Base-by-base conservation (phyloP, 2,797 vertebrate species). In the Enteromius thamalakanensis region DNA sequence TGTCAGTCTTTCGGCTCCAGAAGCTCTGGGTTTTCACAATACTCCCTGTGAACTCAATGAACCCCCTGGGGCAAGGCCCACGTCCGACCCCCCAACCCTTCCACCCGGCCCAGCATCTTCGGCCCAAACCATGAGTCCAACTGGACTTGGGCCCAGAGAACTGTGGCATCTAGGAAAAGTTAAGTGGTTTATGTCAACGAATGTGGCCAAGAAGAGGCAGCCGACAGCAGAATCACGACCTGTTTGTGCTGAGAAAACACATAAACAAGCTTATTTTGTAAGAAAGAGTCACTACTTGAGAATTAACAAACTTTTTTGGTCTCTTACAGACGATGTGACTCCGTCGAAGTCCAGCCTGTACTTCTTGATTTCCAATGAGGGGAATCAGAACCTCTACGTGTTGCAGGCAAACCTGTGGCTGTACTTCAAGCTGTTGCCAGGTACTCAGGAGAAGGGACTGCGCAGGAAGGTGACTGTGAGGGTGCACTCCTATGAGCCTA, bases 361-460 rank as follows among this genome's bases (percentile, higher is more conserved):
- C 92, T 99, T 99, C 92, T 93, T 97, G 86, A 94, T 99, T 90
- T 99, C 98, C 85, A 98, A 97, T 1, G 98, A 99, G 92, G 98
- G 98, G 72, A 99, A 97, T 93, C 97, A 97, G 93, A 98, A 98
- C 91, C 95, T 99, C 87, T 96, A 95, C 53, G 97, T 98, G 87
- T 94, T 96, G 62, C 98, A 99, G 92, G 97, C 98, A 88, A 98
- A 95, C 92, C 94, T 99, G 87, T 99, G 98, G 98, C 96, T 99
- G 71, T 99, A 97, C 92, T 96, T 99, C 93, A 97, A 96, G 68
- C 92, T 99, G 89, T 93, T 96, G 87, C 97, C 97, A 0, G 93
- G 93, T 0, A 95, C 96, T 55, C 91, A 95, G 32, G 98, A 98
- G 91, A 98, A 98, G 91, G 96, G 97, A 68, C 90, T 91, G 83